Evolutionary conservation across 2,888 invertebrate genomes (phyloP), one percentile per base, ranked within the genome.

Genomic region (Synanthedon myopaeformis): DNA sequence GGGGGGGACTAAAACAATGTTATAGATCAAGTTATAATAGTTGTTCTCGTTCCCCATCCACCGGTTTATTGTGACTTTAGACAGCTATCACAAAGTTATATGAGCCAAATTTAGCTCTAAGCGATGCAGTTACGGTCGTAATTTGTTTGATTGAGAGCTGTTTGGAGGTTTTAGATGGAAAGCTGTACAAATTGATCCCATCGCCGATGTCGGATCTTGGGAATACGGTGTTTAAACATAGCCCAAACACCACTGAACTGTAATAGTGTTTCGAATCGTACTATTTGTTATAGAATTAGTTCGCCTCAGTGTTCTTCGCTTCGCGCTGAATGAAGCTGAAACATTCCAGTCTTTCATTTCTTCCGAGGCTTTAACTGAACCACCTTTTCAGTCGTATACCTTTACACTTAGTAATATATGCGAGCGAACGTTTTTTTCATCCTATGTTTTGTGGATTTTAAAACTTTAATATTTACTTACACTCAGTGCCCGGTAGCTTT

Each of bases 181-280:
- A 41, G 76, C 79, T 67, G 73, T 79, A 83, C 82, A 83, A 81
- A 84, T 83, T 80, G 67, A 69, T 67, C 65, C 61, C 68, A 66
- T 68, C 67, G 64, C 59, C 57, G 58, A 58, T 54, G 58, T 59
- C 59, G 62, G 61, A 63, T 64, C 61, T 59, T 58, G 58, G 59
- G 41, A 59, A 56, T 61, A 55, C 59, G 56, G 61, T 57, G 60
- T 63, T 67, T 66, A 62, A 60, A 63, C 51, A 49, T 17, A 6
- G n/a, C 45, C 45, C 45, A 45, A 45, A 45, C 45, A 45, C 13
- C 45, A 45, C 45, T 45, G 45, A 45, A 14, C 45, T 45, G 13
- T 45, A 45, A 71, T 72, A 67, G 71, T 69, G 65, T 59, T 65
- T 71, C 70, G 67, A 73, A 76, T 76, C 71, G 67, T 69, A 70